A percentile compares a stretch with the other conserved stretches of the same genome.
phyloP scores from a whole-genome alignment of 2,113 vertebrate species.

The Turdus rufiventris region DNA sequence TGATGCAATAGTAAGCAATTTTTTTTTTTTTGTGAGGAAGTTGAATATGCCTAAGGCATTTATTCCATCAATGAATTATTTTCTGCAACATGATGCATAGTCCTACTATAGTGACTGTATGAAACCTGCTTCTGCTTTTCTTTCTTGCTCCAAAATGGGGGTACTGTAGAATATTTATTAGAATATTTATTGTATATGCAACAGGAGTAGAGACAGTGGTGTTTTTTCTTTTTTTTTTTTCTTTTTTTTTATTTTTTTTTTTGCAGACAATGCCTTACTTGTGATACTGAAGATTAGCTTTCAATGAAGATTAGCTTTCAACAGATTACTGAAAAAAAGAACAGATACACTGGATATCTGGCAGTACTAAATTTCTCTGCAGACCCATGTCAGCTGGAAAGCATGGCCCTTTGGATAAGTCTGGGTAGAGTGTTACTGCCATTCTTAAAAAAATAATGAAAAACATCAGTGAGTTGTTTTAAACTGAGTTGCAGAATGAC shows the following conservation, averaged over 20 bases:
- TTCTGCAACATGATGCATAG: not conserved
- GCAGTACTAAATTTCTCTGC: not conserved
- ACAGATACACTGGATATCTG: not conserved
- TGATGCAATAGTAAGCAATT: not conserved
- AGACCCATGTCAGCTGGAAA: not conserved
- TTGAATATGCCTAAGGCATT: not conserved
- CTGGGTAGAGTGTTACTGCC: not conserved
- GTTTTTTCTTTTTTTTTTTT: not conserved
- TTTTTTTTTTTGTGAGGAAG: not conserved
- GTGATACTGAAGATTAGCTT: slow-evolving; percentile 18
- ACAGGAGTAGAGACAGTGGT: not conserved
- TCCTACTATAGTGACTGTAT: not conserved
- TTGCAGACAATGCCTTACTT: slow-evolving; percentile 28
- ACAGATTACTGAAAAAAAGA: not conserved
- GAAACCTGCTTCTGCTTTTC: not conserved
- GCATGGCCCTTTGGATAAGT: not conserved
- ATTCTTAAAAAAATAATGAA: not conserved
- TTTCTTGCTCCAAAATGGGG: not conserved
- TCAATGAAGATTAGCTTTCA: slow-evolving; percentile 11
- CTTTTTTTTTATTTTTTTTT: not conserved
- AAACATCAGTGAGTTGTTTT: not conserved
- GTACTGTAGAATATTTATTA: not conserved
- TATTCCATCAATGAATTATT: not conserved
- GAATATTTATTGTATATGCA: not conserved
- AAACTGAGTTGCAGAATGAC: not conserved